phyloP scores from a whole-genome alignment of 2,797 vertebrate species.

The Choloepus didactylus region DNA sequence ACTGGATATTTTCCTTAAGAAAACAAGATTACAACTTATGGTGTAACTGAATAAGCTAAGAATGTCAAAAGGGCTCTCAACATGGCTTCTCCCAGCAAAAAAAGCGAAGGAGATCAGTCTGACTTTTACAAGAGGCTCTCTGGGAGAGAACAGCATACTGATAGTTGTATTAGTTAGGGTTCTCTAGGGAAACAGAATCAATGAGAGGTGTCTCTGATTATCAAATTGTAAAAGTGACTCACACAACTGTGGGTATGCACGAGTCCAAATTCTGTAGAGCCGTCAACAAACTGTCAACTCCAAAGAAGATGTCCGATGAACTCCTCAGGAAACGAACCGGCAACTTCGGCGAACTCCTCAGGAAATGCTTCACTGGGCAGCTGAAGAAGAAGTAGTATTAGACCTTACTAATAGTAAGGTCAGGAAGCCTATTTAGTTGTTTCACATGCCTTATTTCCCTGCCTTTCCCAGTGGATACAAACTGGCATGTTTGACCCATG shows the following conservation, averaged over 20 bases:
- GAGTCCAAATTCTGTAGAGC: too few species aligned
- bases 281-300: too few species aligned
- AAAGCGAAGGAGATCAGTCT: neutral
- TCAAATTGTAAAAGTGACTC: too few species aligned
- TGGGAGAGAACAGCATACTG: neutral
- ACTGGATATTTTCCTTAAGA: constrained; percentile 20
- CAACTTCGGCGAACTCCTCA: too few species aligned
- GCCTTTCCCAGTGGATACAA: neutral
- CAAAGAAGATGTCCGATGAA: too few species aligned
- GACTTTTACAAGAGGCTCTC: constrained; percentile 18
- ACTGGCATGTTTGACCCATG: constrained; percentile 15
- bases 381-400: too few species aligned
- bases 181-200: too few species aligned
- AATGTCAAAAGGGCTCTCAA: constrained; percentile 4
- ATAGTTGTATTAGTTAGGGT: neutral
- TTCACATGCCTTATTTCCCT: constrained; percentile 31
- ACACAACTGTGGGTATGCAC: too few species aligned
- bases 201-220: too few species aligned
- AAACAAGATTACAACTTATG: constrained; percentile 38
- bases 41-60: constrained; percentile 15
- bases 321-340: too few species aligned
- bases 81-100: constrained; percentile 17
- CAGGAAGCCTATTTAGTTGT: neutral
- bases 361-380: too few species aligned
- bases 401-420: neutral